Evolutionary conservation across 2,888 invertebrate genomes (phyloP).

Genomic region (Entomobrya proxima): DNA sequence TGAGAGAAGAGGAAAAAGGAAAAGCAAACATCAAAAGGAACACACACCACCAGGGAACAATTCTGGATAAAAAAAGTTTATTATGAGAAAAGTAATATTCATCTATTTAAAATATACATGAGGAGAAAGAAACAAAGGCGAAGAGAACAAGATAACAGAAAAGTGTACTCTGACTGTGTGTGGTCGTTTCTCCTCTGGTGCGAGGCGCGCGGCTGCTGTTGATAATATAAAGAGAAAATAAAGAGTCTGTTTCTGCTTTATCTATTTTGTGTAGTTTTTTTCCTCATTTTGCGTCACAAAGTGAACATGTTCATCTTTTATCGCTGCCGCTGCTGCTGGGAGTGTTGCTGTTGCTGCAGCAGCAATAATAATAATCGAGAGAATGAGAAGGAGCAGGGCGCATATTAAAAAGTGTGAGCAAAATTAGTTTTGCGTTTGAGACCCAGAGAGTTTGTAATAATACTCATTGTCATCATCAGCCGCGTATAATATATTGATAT

Average conservation of each 20-base stretch:
- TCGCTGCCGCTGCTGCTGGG: background rate
- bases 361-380: background rate
- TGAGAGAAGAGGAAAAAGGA: background rate
- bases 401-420: conserved; percentile 7
- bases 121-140: background rate
- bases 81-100: background rate
- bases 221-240: no score
- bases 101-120: background rate
- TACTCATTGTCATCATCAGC: background rate
- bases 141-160: background rate
- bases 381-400: background rate
- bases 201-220: no score
- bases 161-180: background rate
- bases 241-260: background rate
- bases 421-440: background rate
- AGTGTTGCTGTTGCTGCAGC: conserved; percentile 20
- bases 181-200: background rate
- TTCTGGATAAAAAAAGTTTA: background rate
- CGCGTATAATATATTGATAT: background rate
- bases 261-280: background rate
- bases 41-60: conserved; percentile 31
- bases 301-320: conserved; percentile 31
- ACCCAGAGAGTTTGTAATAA: no score
- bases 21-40: conserved; percentile 7
- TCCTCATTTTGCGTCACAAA: background rate